Base-by-base conservation (phyloP, 2,888 invertebrate genomes). In the Himalopsyche tibetana region DNA sequence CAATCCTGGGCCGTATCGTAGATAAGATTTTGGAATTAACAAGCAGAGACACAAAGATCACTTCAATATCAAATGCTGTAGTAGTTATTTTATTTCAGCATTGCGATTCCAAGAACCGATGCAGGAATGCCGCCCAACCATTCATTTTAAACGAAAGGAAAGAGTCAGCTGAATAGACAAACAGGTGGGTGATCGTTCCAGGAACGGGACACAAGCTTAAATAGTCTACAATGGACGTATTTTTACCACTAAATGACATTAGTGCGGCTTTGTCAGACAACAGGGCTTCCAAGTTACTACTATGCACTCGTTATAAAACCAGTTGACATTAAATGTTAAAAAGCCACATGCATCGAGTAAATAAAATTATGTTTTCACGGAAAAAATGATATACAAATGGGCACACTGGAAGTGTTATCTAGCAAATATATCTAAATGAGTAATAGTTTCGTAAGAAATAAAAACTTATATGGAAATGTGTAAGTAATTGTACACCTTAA, bases 101-200 rank as follows among this genome's bases (percentile, higher is more conserved):
- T n/a, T 19, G n/a, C 74, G 28, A 36, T 74, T 74, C 74, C 74
- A 38, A 74, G 74, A 74, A 74, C 12, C 36, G 38, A 3, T 15
- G 36, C 74, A 74, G 74, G 74, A 38, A 74, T 36, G 15, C 12
- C 36, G 19, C 36, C 36, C 36, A 38, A 36, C 74, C 74, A 74
- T 74, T 74, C 74, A 74, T 28, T 28, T 2, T 28, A 38, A 74
- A 74, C 12, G 36, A 12, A 74, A 51, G 11, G 36, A 19, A 38
- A 74, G 74, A 74, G 74, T 74, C 38, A 11, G 74, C 74, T 11
- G 74, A 74, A 74, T 74, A 74, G 74, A 74, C 74, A 74, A 74
- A 74, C 74, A 74, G 74, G 74, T 74, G 74, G 74, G 36, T 38
- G 38, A 74, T 12, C 74, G 36, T 74, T 74, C 74, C 74, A 74